Base-by-base conservation (phyloP, 1,140 invertebrate genomes). In the Atta texana region DNA sequence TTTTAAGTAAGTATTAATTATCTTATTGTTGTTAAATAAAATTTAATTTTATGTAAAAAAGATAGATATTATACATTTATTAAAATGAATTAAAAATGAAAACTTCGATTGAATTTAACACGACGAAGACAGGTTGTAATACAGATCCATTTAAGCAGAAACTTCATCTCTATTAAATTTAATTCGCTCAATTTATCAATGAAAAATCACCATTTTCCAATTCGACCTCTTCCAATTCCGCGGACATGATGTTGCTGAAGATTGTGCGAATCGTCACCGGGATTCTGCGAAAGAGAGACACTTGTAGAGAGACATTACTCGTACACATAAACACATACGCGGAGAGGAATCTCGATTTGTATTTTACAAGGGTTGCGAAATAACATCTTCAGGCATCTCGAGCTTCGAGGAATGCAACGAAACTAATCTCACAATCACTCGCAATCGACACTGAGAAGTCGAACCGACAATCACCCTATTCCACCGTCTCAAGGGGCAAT, bases 161-260 rank as follows among this genome's bases (percentile, higher is more conserved):
- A 34, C 7, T 64, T 31, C 6, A 64, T 16, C 7, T 64, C 16
- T 2, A 34, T 16, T 6, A 31, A 16, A 49, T 8, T 18, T n/a
- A 7, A 51, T 51, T 51, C n/a, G 18, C 8, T 44, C 7, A 1
- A 44, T 10, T 44, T 44, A 44, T 57, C 55, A 57, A 16, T 21
- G 2, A 8, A 63, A 63, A 31, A 28, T 64, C 34, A 78, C 75
- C 24, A 21, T 78, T 78, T 2, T 64, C 59, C 44, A 78, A 8
- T 51, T 64, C 59, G 18, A 14, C 1, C 8, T 74, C 71, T 7
- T 69, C 18, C 31, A 16, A 63, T 16, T 7, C 28, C 18, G 39
- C 16, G 18, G 44, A 78, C 75, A 78, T 78, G 59, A n/a, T 18
- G 1, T 28, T 28, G 59, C 14, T 28, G 14, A n/a, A 6, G 5